Evolutionary conservation across 2,888 invertebrate species (phyloP), one percentile per base, ranked within the genome.

Genomic region (Uropetala carovei): DNA sequence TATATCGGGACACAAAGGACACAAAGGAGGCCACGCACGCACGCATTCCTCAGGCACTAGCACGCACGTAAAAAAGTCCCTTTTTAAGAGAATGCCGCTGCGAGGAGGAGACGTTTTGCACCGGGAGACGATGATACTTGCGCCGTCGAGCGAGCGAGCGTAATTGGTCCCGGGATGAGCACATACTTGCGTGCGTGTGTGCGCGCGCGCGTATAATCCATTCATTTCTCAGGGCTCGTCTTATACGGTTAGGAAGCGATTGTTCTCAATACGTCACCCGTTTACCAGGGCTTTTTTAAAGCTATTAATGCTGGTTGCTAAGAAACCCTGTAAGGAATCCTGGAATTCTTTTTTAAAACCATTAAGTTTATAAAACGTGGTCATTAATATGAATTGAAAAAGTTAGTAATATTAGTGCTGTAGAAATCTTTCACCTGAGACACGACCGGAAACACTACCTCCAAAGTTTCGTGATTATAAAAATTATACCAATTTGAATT

Each of bases 1-100:
- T 75, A 75, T 75, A 75, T 75, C 75, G 75, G 75, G 75, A 75
- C 75, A 75, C 75, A 75, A 75, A 43, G 43, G 43, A 43, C 43
- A 43, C 43, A 43, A 43, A 75, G 75, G 75, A 22, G 22, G 75
- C 75, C 75, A 75, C n/a, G 75, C 75, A 75, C n/a, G 75, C 75
- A 75, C 75, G 75, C 75, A 75, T 75, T 75, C 22, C 27, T 75
- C 22, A 75, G 75, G 75, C 10, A 75, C 22, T 75, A 13, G 75
- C 11, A 13, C 27, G 27, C 75, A 9, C 4, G 75, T 27, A 75
- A 22, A 75, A 75, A 75, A 27, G 43, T 1, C 75, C 75, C 22
- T 27, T 75, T 75, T 75, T 75, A 75, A 75, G 75, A 75, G 75
- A 22, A 75, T 0, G 68, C 22, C 68, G n/a, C 7, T 5, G 75